phyloP scores from a whole-genome alignment of 2,888 invertebrate species.

The Axea sp. region DNA sequence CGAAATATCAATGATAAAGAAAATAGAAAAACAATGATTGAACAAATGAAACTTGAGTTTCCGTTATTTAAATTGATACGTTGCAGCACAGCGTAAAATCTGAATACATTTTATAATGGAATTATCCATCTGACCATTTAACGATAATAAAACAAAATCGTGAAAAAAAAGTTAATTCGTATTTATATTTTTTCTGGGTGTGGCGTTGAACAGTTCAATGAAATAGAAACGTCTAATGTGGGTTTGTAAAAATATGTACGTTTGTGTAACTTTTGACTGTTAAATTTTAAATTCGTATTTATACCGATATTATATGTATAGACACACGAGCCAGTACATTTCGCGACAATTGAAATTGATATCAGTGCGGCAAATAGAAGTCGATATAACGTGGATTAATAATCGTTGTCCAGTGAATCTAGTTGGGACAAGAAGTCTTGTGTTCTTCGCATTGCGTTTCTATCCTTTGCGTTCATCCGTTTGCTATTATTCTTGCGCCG shows the following conservation, averaged over 20 bases:
- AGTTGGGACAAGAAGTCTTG: slow-evolving; percentile 50
- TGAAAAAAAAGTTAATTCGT: too few species aligned
- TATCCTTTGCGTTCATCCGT: slow-evolving; percentile 38
- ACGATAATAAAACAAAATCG: too few species aligned
- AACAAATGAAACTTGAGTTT: too few species aligned
- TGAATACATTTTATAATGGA: too few species aligned
- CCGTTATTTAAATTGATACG: too few species aligned
- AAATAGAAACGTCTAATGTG: background rate
- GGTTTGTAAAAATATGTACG: background rate
- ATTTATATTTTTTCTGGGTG: too few species aligned
- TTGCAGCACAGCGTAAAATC: too few species aligned
- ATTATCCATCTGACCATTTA: too few species aligned
- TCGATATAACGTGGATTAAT: slow-evolving; percentile 50
- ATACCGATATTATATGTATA: slow-evolving; percentile 56
- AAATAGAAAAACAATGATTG: too few species aligned
- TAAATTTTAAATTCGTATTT: slow-evolving; percentile 52
- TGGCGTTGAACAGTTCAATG: too few species aligned
- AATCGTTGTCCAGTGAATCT: slow-evolving; percentile 54
- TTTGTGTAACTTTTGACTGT: too few species aligned
- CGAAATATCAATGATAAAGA: too few species aligned
- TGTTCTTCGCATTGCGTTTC: slow-evolving; percentile 34
- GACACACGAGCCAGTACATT: slow-evolving; percentile 58
- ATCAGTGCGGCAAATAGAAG: slow-evolving; percentile 55
- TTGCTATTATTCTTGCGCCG: slow-evolving; percentile 43
- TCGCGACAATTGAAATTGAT: slow-evolving; percentile 55